A percentile compares a stretch with the other conserved stretches of the same genome.
Conservation (phyloP, 2,797 vertebrate genomes). For the Decapterus maruadsi region DNA sequence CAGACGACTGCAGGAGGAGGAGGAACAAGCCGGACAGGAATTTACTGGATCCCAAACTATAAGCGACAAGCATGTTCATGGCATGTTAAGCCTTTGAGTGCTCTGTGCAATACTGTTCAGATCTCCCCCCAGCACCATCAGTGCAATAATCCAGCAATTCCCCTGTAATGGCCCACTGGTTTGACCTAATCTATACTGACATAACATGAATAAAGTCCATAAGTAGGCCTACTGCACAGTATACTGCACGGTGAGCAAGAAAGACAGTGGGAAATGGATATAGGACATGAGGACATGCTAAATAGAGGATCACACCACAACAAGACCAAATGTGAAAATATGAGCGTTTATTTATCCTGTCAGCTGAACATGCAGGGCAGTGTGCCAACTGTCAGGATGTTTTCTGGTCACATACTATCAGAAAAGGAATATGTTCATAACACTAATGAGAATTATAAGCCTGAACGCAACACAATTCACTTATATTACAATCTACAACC, state of each 20-base stretch:
- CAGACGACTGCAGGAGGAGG: background rate
- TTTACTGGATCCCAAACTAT: constrained; percentile 22
- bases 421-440: background rate
- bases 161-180: constrained; percentile 54
- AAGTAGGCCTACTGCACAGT: constrained; percentile 24
- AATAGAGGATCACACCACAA: constrained; percentile 18
- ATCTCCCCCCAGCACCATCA: constrained; percentile 25
- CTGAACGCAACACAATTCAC: background rate
- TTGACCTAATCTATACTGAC: constrained; percentile 62
- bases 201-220: constrained; percentile 57
- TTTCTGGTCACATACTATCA: background rate
- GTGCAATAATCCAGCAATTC: constrained; percentile 67
- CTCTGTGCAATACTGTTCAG: constrained; percentile 20
- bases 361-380: background rate
- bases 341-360: constrained; percentile 9
- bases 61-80: constrained; percentile 41
- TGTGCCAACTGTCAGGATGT: no score
- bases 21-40: constrained; percentile 9
- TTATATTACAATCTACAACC: constrained; percentile 12
- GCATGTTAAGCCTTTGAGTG: constrained; percentile 73
- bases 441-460: background rate
- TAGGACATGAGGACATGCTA: background rate
- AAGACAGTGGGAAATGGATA: constrained; percentile 18
- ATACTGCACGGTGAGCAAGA: constrained; percentile 7
- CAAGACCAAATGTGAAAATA: constrained; percentile 5